These are phyloP conservation scores for Aulostomus chinensis DNA, from an alignment of 2,797 vertebrate species.

Conservation along the genomic window DNA sequence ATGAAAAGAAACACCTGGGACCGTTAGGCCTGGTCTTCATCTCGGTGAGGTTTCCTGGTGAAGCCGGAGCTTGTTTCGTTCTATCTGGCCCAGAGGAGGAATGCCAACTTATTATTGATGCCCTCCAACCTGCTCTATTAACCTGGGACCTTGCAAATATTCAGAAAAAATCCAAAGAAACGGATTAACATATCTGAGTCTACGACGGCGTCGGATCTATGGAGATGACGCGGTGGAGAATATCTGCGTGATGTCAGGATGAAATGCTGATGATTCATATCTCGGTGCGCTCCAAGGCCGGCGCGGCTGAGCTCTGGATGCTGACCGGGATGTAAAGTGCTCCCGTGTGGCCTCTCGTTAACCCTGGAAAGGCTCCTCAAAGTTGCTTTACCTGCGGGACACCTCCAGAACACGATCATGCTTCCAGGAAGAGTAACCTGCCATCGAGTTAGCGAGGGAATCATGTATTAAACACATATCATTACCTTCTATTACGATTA, in stretches of 20 bases:
- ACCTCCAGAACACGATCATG: too few relatives aligned
- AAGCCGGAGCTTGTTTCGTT: conserved; percentile 23
- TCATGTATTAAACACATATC: not conserved
- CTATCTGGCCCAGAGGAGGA: conserved; percentile 34
- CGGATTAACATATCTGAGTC: not conserved
- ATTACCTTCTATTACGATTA: too few relatives aligned
- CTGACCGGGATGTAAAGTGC: conserved; percentile 33
- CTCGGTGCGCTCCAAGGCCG: conserved; percentile 28
- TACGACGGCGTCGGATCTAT: not conserved
- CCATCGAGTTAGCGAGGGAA: conserved; percentile 5
- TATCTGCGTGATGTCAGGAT: not conserved
- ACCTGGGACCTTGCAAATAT: conserved; percentile 3
- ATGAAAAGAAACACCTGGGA: conserved; percentile 60
- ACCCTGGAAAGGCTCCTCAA: conserved; percentile 12
- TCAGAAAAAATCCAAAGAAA: conserved; percentile 3
- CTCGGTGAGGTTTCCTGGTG: conserved; percentile 13
- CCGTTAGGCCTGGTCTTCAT: conserved; percentile 36
- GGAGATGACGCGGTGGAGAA: not conserved
- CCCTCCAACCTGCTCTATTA: not conserved
- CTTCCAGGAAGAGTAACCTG: conserved; percentile 9
- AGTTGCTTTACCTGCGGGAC: conserved; percentile 19
- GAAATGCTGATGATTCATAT: conserved; percentile 40
- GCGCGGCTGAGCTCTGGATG: conserved; percentile 25
- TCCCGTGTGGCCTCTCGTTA: conserved; percentile 33
- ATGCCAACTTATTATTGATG: conserved; percentile 10